Conservation (phyloP, 2,888 invertebrate genomes). For the Pheosia gnoma region DNA sequence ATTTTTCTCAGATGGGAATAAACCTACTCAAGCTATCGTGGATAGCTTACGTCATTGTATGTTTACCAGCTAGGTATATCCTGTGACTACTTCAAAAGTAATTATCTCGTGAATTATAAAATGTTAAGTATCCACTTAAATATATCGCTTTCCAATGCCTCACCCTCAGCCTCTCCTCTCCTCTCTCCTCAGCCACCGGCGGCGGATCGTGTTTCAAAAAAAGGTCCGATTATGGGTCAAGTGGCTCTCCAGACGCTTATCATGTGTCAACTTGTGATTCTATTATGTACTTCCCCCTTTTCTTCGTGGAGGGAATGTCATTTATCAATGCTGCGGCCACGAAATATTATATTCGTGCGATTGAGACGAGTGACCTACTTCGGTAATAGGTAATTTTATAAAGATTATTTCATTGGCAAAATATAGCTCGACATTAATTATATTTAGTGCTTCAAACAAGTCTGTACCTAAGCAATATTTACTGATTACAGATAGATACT, state of each 20-base stretch:
- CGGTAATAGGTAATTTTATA: slow-evolving; percentile 3
- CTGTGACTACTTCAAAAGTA: no score
- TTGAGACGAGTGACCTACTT: slow-evolving; percentile 4
- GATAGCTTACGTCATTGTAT: no score
- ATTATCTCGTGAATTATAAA: no score
- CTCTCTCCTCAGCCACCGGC: not conserved
- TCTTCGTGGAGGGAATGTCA: slow-evolving; percentile 6
- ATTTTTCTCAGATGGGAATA: no score
- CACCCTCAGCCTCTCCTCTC: not conserved
- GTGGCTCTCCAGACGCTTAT: slow-evolving; percentile 15
- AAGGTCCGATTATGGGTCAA: slow-evolving; percentile 23
- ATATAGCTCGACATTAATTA: not conserved
- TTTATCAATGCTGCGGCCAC: slow-evolving; percentile 11
- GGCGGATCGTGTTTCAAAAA: slow-evolving; percentile 10
- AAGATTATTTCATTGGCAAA: not conserved
- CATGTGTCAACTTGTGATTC: slow-evolving; percentile 22
- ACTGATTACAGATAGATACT: no score
- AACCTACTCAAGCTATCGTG: no score
- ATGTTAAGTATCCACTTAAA: not conserved
- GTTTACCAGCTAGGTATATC: no score
- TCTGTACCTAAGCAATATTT: no score
- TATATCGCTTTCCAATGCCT: not conserved
- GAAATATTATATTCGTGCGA: slow-evolving; percentile 1
- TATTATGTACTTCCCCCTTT: slow-evolving; percentile 17
- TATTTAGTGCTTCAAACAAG: no score